Base-by-base conservation (phyloP, 1,140 invertebrate genomes). In the Bradynema listronoti region DNA sequence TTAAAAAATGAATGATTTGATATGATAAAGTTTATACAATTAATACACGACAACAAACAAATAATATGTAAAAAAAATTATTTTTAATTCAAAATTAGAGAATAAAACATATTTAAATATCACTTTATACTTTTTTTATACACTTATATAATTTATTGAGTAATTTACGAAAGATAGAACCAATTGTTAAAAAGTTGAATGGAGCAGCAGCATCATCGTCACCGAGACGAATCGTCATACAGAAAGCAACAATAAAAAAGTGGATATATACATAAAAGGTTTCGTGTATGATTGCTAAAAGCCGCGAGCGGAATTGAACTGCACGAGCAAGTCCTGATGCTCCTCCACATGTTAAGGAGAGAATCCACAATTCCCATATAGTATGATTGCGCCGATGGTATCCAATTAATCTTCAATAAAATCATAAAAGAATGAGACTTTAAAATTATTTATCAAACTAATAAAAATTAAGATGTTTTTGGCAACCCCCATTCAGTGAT, bases 271-370 rank as follows among this genome's bases (percentile, higher is more conserved):
- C 46, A 42, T 25, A 73, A 43, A 69, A 69, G 25, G 32, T 55
- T 39, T 69, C 70, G 32, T 69, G 67, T 14, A 69, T 47, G 11
- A 52, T 63, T 19, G 70, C 39, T 33, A 51, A 69, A 6, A 69
- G 53, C 1, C 67, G 29, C 36, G 72, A 65, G 36, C 61, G 34
- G 24, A 66, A 29, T 50, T 72, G 61, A n/a, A 59, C 22, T 41
- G 51, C 64, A 27, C 67, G 64, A n/a, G 46, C 19, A 27, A 72
- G n/a, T n/a, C 47, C 67, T 6, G 22, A 22, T 19, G 53, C 22
- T 27, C 51, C 42, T 14, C 67, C 66, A 32, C 58, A 60, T 1
- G 30, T n/a, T 7, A 66, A 27, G 11, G 36, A 61, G n/a, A 66
- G 27, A 14, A 24, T 22, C 5, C 71, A 32, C 24, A 71, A 42